A percentile compares a stretch with the other conserved stretches of the same genome.
Evolutionary conservation across 2,888 invertebrate species (phyloP).

Genomic region (Oscheius myriophilus): DNA sequence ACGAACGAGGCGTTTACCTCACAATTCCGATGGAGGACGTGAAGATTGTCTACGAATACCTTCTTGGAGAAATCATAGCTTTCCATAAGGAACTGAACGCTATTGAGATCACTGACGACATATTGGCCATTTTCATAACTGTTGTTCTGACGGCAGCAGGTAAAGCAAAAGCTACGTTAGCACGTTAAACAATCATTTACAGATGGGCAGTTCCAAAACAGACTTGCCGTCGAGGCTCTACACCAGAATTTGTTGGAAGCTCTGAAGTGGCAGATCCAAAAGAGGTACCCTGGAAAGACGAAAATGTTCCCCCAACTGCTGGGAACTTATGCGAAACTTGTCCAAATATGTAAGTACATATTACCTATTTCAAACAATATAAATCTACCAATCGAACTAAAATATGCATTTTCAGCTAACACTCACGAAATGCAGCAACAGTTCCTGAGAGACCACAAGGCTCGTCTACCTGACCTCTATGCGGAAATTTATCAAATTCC

Average conservation of each 20-base stretch:
- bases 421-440: slow-evolving; percentile 24
- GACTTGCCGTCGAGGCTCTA: background rate
- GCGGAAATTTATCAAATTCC: slow-evolving; percentile 29
- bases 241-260: slow-evolving; percentile 3
- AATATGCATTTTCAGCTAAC: slow-evolving; percentile 33
- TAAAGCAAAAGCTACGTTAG: background rate
- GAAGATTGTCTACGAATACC: background rate
- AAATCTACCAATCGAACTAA: too few species aligned
- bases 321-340: background rate
- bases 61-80: background rate
- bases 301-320: slow-evolving; percentile 26
- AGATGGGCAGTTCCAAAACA: background rate
- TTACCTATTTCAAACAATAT: background rate
- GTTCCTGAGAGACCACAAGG: slow-evolving; percentile 22
- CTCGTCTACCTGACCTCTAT: slow-evolving; percentile 33
- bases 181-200: background rate
- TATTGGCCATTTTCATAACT: slow-evolving; percentile 31
- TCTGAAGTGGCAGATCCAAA: slow-evolving; percentile 1
- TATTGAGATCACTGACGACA: slow-evolving; percentile 30
- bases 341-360: background rate
- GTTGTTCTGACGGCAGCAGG: slow-evolving; percentile 33
- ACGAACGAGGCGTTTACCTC: background rate
- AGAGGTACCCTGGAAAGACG: slow-evolving; percentile 10
- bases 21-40: slow-evolving; percentile 18
- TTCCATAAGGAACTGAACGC: slow-evolving; percentile 12